Conservation (phyloP, 2,888 invertebrate species). For the Biston betularia region DNA sequence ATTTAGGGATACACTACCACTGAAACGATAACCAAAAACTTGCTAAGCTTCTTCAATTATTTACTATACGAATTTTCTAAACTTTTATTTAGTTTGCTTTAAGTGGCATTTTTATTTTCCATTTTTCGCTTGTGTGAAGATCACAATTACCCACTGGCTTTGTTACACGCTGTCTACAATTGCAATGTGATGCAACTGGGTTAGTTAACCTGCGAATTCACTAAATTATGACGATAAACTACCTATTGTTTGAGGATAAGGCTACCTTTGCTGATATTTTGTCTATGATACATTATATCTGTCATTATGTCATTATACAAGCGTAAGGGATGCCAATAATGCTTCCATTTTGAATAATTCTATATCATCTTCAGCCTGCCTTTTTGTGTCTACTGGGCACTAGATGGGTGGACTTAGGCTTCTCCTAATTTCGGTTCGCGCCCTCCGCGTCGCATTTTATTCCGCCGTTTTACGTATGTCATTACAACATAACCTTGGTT, state of each 20-base stretch:
- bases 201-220: constrained; percentile 25
- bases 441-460: too few relatives aligned
- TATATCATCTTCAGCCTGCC: background rate
- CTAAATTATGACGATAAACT: constrained; percentile 18
- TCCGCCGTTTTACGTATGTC: too few relatives aligned
- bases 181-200: constrained; percentile 25
- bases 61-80: constrained; percentile 25
- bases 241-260: constrained; percentile 20
- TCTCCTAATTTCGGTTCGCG: too few relatives aligned
- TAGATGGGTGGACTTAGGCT: too few relatives aligned
- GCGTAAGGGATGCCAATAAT: background rate
- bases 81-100: constrained; percentile 31
- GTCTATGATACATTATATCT: constrained; percentile 3
- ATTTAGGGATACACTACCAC: too few relatives aligned
- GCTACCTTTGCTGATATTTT: constrained; percentile 1
- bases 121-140: constrained; percentile 32
- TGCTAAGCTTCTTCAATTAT: constrained; percentile 33
- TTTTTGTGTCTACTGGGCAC: too few relatives aligned
- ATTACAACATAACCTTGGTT: too few relatives aligned
- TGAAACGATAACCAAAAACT: constrained; percentile 28
- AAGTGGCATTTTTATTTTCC: constrained; percentile 31
- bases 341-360: background rate
- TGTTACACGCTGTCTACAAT: constrained; percentile 23
- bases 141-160: constrained; percentile 30
- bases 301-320: background rate